Conservation (phyloP, 2,113 vertebrate genomes). For the Malurus cyaneus region DNA sequence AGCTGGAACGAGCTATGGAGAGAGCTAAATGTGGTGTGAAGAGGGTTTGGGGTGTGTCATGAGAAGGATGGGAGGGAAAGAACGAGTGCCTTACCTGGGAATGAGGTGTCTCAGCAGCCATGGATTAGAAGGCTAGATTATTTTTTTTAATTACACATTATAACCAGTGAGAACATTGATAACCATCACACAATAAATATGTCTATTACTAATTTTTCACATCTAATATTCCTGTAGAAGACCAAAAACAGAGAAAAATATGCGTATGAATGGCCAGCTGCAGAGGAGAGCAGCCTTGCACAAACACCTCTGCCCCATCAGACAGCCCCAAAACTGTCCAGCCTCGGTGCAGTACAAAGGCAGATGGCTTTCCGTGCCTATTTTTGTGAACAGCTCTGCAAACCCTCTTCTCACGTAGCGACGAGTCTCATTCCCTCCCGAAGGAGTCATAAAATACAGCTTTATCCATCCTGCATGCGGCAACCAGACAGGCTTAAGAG, state of each 20-base stretch:
- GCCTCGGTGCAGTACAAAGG: not conserved
- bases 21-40: not conserved
- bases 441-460: conserved; percentile 41
- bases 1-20: not conserved
- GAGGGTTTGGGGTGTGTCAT: not conserved
- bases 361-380: not conserved
- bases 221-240: not conserved
- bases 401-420: not conserved
- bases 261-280: not conserved
- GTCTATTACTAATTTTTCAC: not conserved
- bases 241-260: not conserved
- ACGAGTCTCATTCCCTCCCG: conserved; percentile 4
- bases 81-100: not conserved
- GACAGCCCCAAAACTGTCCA: not conserved
- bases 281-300: not conserved
- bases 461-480: conserved; percentile 24
- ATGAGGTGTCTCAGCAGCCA: not conserved
- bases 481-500: conserved; percentile 49
- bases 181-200: not conserved
- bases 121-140: not conserved
- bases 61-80: not conserved
- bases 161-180: not conserved
- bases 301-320: not conserved
- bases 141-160: not conserved
- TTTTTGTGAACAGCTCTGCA: not conserved